phyloP scores from a whole-genome alignment of 2,888 invertebrate species.

The Caradrina clavipalpis region DNA sequence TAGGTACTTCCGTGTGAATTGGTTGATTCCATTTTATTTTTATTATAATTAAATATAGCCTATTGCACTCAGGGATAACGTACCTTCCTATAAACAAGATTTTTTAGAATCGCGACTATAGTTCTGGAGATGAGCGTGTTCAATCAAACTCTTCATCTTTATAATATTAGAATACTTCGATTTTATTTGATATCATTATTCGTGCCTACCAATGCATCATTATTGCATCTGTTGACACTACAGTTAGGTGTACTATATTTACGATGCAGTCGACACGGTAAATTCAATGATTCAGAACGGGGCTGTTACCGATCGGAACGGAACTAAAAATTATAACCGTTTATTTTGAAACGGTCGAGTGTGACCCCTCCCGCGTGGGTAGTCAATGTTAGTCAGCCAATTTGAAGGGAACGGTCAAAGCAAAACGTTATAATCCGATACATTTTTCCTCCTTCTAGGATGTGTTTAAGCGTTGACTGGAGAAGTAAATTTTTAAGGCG shows the following conservation, averaged over 20 bases:
- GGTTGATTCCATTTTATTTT: too few species aligned
- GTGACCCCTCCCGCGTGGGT: conserved; percentile 47
- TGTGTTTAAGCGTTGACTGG: too few species aligned
- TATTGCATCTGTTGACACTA: conserved; percentile 53
- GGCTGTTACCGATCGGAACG: conserved; percentile 78
- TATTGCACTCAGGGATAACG: too few species aligned
- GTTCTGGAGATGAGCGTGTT: too few species aligned
- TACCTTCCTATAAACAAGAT: too few species aligned
- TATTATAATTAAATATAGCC: too few species aligned
- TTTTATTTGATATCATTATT: conserved; percentile 9
- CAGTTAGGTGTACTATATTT: background rate
- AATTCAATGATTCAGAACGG: conserved; percentile 84
- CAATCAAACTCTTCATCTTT: too few species aligned
- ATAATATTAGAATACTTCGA: background rate
- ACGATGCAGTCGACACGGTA: conserved; percentile 75
- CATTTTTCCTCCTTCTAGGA: too few species aligned
- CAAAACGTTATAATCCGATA: background rate
- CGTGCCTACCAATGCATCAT: conserved; percentile 12
- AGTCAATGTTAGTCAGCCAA: conserved; percentile 46
- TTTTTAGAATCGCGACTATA: too few species aligned
- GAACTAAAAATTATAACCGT: conserved; percentile 63
- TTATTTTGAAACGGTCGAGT: conserved; percentile 55
- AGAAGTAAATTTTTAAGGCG: too few species aligned
- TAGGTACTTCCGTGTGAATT: too few species aligned
- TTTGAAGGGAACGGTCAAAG: conserved; percentile 17